Percentiles rank a stretch among this genome's conserved stretches.
Conservation (phyloP, 2,888 invertebrate genomes). For the Didymodactylos carnosus region DNA sequence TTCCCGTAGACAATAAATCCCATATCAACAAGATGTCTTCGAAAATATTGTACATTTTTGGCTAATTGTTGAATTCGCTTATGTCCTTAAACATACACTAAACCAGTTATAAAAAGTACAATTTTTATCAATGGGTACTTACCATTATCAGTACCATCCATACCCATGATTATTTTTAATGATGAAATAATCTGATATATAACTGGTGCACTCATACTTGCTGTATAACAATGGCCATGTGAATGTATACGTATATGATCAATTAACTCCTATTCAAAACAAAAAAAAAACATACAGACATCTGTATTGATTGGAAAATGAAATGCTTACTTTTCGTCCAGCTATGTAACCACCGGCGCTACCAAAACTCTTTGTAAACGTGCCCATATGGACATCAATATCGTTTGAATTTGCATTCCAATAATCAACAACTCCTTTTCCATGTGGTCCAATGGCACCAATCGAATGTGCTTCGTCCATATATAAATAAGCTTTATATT, state of each 20-base stretch:
- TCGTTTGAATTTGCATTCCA: slow-evolving; percentile 58
- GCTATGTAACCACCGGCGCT: slow-evolving; percentile 90
- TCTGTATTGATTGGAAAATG: no score
- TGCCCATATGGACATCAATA: slow-evolving; percentile 82
- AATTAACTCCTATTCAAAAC: slow-evolving; percentile 46
- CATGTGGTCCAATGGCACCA: slow-evolving; percentile 70
- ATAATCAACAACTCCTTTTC: slow-evolving; percentile 70
- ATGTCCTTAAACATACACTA: neutral
- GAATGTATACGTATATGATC: slow-evolving; percentile 55
- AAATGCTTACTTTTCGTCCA: slow-evolving; percentile 43
- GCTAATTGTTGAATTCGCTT: slow-evolving; percentile 49
- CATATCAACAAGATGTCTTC: slow-evolving; percentile 56
- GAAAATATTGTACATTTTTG: slow-evolving; percentile 61
- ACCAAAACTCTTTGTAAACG: slow-evolving; percentile 94
- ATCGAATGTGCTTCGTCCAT: slow-evolving; percentile 94
- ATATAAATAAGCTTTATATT: slow-evolving; percentile 80
- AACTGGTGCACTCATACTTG: slow-evolving; percentile 68
- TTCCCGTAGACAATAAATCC: slow-evolving; percentile 80
- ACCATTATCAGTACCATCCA: slow-evolving; percentile 54
- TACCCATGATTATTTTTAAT: slow-evolving; percentile 66
- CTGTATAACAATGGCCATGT: slow-evolving; percentile 65
- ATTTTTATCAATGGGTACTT: no score
- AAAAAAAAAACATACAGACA: neutral
- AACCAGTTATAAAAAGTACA: no score
- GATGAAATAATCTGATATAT: slow-evolving; percentile 75